Conservation (phyloP, 2,113 vertebrate genomes). For the Sus scrofa region DNA sequence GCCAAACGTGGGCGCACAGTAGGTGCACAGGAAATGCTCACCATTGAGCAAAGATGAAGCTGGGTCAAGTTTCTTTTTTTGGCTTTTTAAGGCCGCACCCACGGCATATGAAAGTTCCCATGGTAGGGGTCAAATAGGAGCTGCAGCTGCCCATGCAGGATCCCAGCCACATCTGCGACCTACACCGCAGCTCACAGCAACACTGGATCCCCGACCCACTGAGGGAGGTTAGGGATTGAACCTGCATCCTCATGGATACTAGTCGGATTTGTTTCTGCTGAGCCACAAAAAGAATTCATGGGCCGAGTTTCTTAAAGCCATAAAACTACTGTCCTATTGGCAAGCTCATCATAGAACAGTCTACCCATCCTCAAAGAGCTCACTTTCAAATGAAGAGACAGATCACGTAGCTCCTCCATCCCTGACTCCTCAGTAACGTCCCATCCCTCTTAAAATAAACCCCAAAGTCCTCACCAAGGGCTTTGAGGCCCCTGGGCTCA, state of each 20-base stretch:
- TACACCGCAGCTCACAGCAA: too few species aligned
- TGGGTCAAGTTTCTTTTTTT: not conserved
- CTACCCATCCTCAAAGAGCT: not conserved
- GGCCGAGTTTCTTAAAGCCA: not conserved
- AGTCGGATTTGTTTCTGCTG: too few species aligned
- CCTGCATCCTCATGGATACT: too few species aligned
- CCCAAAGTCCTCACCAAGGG: not conserved
- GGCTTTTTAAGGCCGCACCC: too few species aligned
- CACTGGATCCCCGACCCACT: too few species aligned
- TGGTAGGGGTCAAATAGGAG: too few species aligned
- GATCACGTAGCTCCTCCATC: accelerated
- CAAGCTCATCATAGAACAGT: not conserved
- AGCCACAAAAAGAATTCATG: too few species aligned
- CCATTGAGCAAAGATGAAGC: not conserved
- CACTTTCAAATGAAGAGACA: not conserved
- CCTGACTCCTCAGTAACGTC: not conserved
- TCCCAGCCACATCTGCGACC: too few species aligned
- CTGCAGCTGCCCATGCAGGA: too few species aligned
- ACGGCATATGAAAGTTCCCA: too few species aligned
- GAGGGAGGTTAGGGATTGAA: too few species aligned
- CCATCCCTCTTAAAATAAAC: not conserved
- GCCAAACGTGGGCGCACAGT: not conserved
- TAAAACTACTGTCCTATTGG: not conserved
- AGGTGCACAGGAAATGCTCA: not conserved
- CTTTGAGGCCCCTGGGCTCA: not conserved